phyloP scores from a whole-genome alignment of 2,113 vertebrate genomes.

The Chelonoidis abingdonii region DNA sequence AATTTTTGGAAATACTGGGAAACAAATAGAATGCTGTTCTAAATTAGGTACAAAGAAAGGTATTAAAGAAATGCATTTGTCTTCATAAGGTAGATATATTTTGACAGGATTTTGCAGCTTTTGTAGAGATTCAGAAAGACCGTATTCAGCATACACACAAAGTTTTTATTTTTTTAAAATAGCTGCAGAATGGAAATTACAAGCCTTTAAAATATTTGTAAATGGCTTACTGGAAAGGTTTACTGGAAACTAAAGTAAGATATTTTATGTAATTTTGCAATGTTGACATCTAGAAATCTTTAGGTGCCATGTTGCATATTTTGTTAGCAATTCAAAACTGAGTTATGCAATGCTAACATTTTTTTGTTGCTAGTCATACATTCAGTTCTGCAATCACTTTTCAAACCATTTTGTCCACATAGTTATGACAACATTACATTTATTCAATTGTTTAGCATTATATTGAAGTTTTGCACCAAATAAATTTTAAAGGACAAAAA shows the following conservation, averaged over 20 bases:
- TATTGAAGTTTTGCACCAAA: neutral
- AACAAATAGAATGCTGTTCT: neutral
- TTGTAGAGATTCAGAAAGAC: neutral
- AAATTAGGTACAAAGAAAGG: neutral
- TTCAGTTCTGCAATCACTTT: neutral
- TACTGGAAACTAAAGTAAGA: neutral
- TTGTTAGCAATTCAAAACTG: conserved; percentile 13
- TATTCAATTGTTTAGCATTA: neutral
- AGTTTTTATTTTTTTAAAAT: neutral
- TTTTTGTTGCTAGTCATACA: neutral
- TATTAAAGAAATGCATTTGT: neutral
- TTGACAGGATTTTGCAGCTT: neutral
- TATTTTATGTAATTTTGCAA: neutral
- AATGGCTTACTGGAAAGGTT: neutral
- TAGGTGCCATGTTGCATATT: neutral
- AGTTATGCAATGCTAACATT: neutral
- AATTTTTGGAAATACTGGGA: neutral
- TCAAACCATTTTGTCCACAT: neutral
- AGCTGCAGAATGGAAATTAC: neutral
- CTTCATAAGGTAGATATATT: neutral
- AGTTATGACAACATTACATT: conserved; percentile 3
- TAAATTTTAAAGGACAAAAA: neutral
- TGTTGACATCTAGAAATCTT: neutral
- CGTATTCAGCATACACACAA: neutral
- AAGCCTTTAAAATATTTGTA: neutral